A percentile compares a stretch with the other conserved stretches of the same genome.
Conservation (phyloP, 1,140 invertebrate genomes). For the Littorina saxatilis region DNA sequence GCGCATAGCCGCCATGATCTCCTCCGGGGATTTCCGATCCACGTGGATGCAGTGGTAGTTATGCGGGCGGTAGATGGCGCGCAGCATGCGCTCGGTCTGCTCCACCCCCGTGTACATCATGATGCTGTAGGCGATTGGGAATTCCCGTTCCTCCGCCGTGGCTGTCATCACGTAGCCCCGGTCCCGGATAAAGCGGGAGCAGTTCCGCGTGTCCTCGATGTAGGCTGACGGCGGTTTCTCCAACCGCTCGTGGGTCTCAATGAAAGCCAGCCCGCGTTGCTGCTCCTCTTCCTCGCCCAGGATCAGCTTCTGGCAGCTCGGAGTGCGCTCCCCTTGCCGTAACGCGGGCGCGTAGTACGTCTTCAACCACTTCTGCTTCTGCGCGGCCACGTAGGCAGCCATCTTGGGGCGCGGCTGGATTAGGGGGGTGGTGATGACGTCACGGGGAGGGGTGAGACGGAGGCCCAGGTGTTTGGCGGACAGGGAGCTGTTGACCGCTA, state of each 20-base stretch:
- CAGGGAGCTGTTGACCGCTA: background rate
- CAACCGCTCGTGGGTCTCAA: background rate
- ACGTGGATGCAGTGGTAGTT: slow-evolving; percentile 74
- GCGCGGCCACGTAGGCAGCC: background rate
- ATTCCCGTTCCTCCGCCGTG: slow-evolving; percentile 55
- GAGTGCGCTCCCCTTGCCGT: background rate
- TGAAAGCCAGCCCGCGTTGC: background rate
- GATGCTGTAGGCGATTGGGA: slow-evolving; percentile 64
- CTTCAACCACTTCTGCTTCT: slow-evolving; percentile 13
- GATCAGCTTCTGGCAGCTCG: slow-evolving; percentile 11
- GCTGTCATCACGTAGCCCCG: slow-evolving; percentile 53
- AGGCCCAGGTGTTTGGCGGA: background rate
- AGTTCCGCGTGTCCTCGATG: slow-evolving; percentile 43
- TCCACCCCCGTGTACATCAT: slow-evolving; percentile 67
- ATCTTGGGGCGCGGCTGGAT: background rate
- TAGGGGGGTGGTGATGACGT: background rate
- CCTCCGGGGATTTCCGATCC: slow-evolving; percentile 54
- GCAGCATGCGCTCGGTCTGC: slow-evolving; percentile 68
- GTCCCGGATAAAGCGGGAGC: slow-evolving; percentile 44
- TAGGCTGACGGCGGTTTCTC: slow-evolving; percentile 23
- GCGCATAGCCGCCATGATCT: slow-evolving; percentile 47
- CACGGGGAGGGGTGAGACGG: background rate
- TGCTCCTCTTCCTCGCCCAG: background rate
- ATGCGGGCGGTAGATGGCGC: slow-evolving; percentile 68
- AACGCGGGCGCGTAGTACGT: background rate